These are phyloP conservation scores for Melinaea marsaeus DNA, from an alignment of 2,888 invertebrate species.

Conservation along the genomic window DNA sequence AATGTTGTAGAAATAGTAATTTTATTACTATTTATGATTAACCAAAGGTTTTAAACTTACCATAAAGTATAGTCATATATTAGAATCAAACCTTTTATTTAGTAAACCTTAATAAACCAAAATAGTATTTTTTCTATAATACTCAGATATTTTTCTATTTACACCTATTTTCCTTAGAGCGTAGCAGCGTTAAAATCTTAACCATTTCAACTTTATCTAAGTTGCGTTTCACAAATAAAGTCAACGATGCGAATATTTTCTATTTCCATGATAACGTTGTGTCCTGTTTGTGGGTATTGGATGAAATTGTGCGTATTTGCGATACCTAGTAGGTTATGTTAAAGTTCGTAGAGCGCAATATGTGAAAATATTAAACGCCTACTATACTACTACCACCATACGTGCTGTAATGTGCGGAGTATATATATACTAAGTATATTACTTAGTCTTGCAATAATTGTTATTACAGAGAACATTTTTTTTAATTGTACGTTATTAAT, in stretches of 20 bases:
- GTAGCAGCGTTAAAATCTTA: neutral
- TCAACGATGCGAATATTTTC: slow-evolving; percentile 14
- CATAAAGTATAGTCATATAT: too few relatives aligned
- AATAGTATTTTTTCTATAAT: too few relatives aligned
- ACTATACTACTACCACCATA: too few relatives aligned
- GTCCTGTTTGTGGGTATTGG: slow-evolving; percentile 17
- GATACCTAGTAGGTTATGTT: slow-evolving; percentile 22
- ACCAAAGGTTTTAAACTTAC: too few relatives aligned
- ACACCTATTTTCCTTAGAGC: neutral
- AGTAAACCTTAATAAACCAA: too few relatives aligned
- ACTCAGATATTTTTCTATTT: neutral
- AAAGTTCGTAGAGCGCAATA: slow-evolving; percentile 10
- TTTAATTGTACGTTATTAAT: too few relatives aligned
- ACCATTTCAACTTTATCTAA: slow-evolving; percentile 5
- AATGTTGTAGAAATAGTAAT: neutral
- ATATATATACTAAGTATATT: too few relatives aligned
- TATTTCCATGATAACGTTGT: slow-evolving; percentile 19
- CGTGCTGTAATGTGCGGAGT: too few relatives aligned
- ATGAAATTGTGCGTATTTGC: slow-evolving; percentile 31
- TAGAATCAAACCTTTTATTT: too few relatives aligned
- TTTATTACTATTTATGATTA: too few relatives aligned
- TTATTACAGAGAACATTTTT: too few relatives aligned
- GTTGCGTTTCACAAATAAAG: neutral
- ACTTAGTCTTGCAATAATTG: too few relatives aligned
- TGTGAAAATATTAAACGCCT: slow-evolving; percentile 1